Percentiles rank a stretch among this genome's conserved stretches.
These are phyloP conservation scores for Orchesellides sinensis DNA, from an alignment of 2,888 invertebrate species.

Conservation along the genomic window DNA sequence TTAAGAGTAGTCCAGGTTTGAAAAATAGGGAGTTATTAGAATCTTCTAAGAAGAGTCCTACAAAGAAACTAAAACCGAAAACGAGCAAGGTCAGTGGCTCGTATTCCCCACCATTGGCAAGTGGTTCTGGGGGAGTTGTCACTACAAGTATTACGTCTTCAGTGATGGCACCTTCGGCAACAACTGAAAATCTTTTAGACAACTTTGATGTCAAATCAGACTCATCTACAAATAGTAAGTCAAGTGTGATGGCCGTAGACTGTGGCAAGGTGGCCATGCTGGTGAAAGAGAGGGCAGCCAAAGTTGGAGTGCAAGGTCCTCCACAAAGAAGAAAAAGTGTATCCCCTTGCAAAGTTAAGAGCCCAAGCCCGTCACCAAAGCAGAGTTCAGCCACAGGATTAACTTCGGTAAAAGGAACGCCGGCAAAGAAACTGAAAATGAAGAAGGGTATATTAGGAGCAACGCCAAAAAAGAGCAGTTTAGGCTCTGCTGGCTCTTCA, in stretches of 20 bases:
- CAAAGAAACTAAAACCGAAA: conserved; percentile 10
- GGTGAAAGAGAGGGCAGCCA: conserved; percentile 72
- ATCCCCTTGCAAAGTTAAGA: conserved; percentile 60
- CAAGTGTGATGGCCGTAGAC: conserved; percentile 66
- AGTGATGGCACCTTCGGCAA: neutral
- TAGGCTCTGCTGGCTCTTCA: neutral
- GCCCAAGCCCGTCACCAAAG: conserved; percentile 60
- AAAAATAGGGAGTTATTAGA: neutral
- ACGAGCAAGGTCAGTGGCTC: neutral
- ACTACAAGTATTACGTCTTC: neutral
- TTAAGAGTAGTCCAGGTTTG: neutral
- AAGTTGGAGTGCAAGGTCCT: conserved; percentile 54
- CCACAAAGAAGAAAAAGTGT: conserved; percentile 47
- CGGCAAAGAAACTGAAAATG: neutral
- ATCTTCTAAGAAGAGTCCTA: neutral
- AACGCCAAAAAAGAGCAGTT: neutral
- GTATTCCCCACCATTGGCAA: neutral
- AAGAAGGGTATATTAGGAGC: neutral
- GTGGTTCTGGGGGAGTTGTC: neutral
- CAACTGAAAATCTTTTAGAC: conserved; percentile 61
- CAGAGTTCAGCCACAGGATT: conserved; percentile 34
- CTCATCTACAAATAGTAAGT: conserved; percentile 50
- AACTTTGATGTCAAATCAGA: conserved; percentile 67
- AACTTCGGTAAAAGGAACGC: neutral
- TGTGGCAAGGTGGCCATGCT: conserved; percentile 72